A percentile compares a stretch with the other conserved stretches of the same genome.
Conservation (phyloP, 1,140 invertebrate species). For the Drosophila fuyamai region DNA sequence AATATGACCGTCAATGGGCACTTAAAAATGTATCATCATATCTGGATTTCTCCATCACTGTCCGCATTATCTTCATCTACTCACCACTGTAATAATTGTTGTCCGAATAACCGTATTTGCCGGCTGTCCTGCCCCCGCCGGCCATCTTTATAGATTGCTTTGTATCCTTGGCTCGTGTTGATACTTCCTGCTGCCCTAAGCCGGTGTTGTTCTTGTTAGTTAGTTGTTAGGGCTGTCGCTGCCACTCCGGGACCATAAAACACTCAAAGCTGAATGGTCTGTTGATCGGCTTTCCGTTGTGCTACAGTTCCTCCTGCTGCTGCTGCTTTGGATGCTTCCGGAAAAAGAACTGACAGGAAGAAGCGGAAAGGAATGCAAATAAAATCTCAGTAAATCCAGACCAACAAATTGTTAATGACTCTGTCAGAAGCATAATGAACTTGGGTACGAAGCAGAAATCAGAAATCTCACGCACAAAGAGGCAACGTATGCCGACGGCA, state of each 20-base stretch:
- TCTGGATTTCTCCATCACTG: not conserved
- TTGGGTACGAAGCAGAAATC: conserved; percentile 41
- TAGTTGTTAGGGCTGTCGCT: conserved; percentile 18
- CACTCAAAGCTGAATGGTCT: conserved; percentile 38
- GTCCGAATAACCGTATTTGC: conserved; percentile 83
- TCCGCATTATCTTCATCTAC: conserved; percentile 37
- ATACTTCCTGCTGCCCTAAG: conserved; percentile 47
- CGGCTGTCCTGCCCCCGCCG: conserved; percentile 79
- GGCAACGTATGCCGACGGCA: conserved; percentile 9
- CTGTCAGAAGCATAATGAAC: conserved; percentile 57
- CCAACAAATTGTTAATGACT: conserved; percentile 55
- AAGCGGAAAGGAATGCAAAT: conserved; percentile 29
- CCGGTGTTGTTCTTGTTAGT: conserved; percentile 15
- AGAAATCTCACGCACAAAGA: conserved; percentile 19
- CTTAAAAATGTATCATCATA: not conserved
- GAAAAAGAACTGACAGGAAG: conserved; percentile 10
- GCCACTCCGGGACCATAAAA: conserved; percentile 43
- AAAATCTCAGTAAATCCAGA: conserved; percentile 53
- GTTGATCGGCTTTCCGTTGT: conserved; percentile 44
- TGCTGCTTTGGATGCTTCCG: conserved; percentile 21
- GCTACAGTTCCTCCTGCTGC: conserved; percentile 15
- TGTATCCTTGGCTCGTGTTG: conserved; percentile 42
- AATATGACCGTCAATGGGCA: not conserved
- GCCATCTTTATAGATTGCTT: conserved; percentile 75
- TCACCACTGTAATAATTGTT: conserved; percentile 82